These are phyloP conservation scores for Cabera pusaria DNA, from an alignment of 2,888 invertebrate species.

Conservation along the genomic window DNA sequence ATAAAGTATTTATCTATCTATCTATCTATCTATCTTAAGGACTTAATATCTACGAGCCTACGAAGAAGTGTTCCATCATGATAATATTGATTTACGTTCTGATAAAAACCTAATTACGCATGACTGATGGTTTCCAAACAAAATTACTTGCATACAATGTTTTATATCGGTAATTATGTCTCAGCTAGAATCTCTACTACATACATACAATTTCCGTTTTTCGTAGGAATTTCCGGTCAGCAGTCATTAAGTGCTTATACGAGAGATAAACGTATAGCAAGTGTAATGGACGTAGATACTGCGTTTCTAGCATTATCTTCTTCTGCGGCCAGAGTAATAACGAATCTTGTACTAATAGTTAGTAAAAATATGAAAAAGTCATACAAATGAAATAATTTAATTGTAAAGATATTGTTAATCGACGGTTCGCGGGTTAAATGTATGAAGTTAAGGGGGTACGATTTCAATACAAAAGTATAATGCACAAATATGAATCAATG, in stretches of 20 bases:
- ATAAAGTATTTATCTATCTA: too few relatives aligned
- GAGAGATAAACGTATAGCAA: constrained; percentile 1
- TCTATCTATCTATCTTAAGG: constrained; percentile 11
- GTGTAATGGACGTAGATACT: too few relatives aligned
- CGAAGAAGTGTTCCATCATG: constrained; percentile 45
- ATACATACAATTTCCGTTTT: constrained; percentile 12
- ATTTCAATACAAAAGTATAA: too few relatives aligned
- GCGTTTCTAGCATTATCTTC: too few relatives aligned
- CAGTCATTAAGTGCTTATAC: constrained; percentile 2
- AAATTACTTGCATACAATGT: constrained; percentile 25
- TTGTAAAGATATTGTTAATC: too few relatives aligned
- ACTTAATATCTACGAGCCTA: constrained; percentile 2
- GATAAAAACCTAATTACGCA: constrained; percentile 45
- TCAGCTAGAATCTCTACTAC: constrained; percentile 10
- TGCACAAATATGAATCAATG: too few relatives aligned
- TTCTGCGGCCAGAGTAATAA: too few relatives aligned
- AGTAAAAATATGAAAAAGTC: too few relatives aligned
- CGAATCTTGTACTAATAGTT: too few relatives aligned
- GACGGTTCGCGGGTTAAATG: too few relatives aligned
- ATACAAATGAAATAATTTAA: too few relatives aligned
- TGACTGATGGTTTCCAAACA: constrained; percentile 31
- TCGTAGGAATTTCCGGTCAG: constrained; percentile 7
- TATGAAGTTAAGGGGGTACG: too few relatives aligned
- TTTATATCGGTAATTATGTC: constrained; percentile 21
- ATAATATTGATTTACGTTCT: constrained; percentile 47